phyloP scores from a whole-genome alignment of 2,113 vertebrate genomes.

The Saccopteryx leptura region DNA sequence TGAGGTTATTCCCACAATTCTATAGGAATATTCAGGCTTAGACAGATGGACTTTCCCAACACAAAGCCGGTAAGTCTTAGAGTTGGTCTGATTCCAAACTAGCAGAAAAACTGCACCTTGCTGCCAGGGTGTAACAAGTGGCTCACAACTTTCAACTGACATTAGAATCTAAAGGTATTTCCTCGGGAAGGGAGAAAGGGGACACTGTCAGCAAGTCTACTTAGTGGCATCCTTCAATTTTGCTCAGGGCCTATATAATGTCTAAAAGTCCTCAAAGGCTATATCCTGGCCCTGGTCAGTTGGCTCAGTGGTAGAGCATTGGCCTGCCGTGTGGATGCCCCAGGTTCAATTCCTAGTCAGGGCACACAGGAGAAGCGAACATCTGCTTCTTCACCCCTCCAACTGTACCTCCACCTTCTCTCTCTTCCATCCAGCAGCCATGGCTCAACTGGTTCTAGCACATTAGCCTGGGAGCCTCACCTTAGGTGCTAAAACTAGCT shows the following conservation, averaged over 20 bases:
- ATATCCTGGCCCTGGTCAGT: not conserved
- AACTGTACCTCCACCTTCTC: too few relatives aligned
- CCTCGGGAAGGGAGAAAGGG: not conserved
- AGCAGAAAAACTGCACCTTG: slow-evolving; percentile 8
- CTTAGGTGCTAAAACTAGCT: too few relatives aligned
- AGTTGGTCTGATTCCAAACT: not conserved
- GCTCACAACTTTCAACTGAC: not conserved
- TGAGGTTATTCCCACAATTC: not conserved
- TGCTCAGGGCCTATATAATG: not conserved
- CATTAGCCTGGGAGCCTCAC: too few relatives aligned
- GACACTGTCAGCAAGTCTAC: not conserved
- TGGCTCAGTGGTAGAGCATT: too few relatives aligned
- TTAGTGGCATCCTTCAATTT: not conserved
- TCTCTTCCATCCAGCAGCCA: too few relatives aligned
- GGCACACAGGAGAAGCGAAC: too few relatives aligned
- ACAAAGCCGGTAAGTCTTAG: not conserved
- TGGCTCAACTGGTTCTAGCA: too few relatives aligned
- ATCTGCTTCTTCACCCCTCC: too few relatives aligned
- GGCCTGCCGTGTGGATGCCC: too few relatives aligned
- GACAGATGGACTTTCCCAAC: slow-evolving; percentile 1
- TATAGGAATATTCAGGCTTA: not conserved
- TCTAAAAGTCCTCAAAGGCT: not conserved
- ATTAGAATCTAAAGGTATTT: not conserved
- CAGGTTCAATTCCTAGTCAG: too few relatives aligned
- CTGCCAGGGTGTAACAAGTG: not conserved